phyloP scores from a whole-genome alignment of 2,888 invertebrate species.

The Ophonus ardosiacus region DNA sequence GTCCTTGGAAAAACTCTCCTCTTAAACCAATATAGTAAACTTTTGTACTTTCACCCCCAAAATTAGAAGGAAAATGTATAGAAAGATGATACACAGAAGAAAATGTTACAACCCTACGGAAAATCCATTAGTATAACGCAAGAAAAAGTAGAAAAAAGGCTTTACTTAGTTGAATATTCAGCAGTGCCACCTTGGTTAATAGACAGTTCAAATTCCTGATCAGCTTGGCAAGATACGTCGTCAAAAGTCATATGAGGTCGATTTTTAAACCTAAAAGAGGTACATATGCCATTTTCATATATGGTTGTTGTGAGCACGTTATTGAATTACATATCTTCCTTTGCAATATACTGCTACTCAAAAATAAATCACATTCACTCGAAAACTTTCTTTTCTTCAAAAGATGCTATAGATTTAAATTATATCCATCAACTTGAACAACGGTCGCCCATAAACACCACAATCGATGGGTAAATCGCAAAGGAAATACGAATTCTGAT shows the following conservation, averaged over 20 bases:
- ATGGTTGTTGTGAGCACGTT: too few species aligned
- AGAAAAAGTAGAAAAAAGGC: slow-evolving; percentile 57
- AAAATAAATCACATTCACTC: too few species aligned
- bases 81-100: slow-evolving; percentile 92
- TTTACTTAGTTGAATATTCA: slow-evolving; percentile 93
- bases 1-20: slow-evolving; percentile 93
- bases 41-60: slow-evolving; percentile 89
- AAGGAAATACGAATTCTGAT: too few species aligned
- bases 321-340: too few species aligned
- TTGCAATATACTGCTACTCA: too few species aligned
- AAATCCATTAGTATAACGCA: slow-evolving; percentile 16
- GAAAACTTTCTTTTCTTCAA: too few species aligned
- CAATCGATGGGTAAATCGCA: too few species aligned
- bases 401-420: too few species aligned
- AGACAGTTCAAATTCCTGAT: slow-evolving; percentile 93
- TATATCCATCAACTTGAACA: too few species aligned
- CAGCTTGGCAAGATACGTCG: slow-evolving; percentile 84
- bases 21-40: slow-evolving; percentile 96
- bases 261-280: slow-evolving; percentile 88
- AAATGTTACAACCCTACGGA: slow-evolving; percentile 91
- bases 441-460: too few species aligned
- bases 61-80: slow-evolving; percentile 93
- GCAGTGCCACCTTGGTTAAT: slow-evolving; percentile 87
- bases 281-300: background rate
- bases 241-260: slow-evolving; percentile 97